Conservation (phyloP, 1,140 invertebrate species). For the Melitaea cinxia region DNA sequence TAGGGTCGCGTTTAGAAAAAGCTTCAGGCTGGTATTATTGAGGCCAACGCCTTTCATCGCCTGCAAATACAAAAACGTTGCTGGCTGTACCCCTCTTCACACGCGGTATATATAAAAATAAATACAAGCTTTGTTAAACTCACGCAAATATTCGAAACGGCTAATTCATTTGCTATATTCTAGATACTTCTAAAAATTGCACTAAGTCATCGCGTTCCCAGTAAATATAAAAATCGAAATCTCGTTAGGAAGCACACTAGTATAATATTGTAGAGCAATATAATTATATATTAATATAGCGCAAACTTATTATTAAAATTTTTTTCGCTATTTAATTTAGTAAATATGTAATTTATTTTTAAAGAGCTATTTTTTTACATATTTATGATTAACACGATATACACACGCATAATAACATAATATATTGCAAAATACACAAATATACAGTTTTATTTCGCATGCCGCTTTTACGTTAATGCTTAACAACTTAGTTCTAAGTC, state of each 20-base stretch:
- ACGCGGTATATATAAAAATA: conserved; percentile 46
- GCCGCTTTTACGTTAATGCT: conserved; percentile 29
- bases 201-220: conserved; percentile 33
- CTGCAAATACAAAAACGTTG: conserved; percentile 55
- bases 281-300: conserved; percentile 22
- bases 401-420: conserved; percentile 18
- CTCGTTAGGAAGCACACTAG: conserved; percentile 29
- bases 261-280: conserved; percentile 27
- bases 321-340: conserved; percentile 3
- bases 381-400: conserved; percentile 22
- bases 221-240: conserved; percentile 24
- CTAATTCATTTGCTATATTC: conserved; percentile 46
- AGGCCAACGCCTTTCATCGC: conserved; percentile 42
- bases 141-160: conserved; percentile 43
- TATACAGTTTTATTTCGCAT: conserved; percentile 28
- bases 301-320: not conserved
- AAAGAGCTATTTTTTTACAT: conserved; percentile 6
- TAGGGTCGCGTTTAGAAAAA: conserved; percentile 59
- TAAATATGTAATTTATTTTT: not conserved
- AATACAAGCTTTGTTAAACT: conserved; percentile 47
- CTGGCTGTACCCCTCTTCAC: conserved; percentile 49
- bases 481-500: conserved; percentile 28
- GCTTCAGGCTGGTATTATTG: conserved; percentile 59
- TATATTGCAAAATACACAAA: conserved; percentile 24
- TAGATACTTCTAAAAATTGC: conserved; percentile 30